A percentile compares a stretch with the other conserved stretches of the same genome.
Evolutionary conservation across 2,113 vertebrate species (phyloP).

Genomic region (Poeciliopsis retropinna): DNA sequence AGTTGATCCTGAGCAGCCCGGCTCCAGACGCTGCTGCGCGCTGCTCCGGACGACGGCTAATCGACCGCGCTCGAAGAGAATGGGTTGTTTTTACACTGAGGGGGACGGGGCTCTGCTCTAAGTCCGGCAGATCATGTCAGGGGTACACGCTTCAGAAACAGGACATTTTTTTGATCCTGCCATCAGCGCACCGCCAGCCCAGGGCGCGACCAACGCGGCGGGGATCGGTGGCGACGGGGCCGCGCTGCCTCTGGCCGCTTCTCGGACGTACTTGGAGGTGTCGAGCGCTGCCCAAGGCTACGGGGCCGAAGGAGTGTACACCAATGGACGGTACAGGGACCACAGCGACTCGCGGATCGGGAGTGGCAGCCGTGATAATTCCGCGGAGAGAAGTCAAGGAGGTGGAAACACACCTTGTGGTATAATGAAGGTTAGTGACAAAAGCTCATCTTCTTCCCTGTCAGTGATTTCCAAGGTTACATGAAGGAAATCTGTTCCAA

Average conservation of each 20-base stretch:
- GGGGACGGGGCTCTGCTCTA: slow-evolving; percentile 59
- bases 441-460: slow-evolving; percentile 21
- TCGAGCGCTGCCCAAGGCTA: slow-evolving; percentile 71
- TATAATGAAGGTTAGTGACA: slow-evolving; percentile 88
- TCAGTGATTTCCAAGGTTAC: slow-evolving; percentile 64
- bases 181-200: slow-evolving; percentile 44
- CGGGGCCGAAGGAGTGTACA: slow-evolving; percentile 75
- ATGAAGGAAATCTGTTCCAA: slow-evolving; percentile 6
- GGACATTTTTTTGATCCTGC: slow-evolving; percentile 71
- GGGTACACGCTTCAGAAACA: slow-evolving; percentile 74
- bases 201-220: slow-evolving; percentile 56
- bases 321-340: slow-evolving; percentile 77
- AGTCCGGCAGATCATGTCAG: slow-evolving; percentile 76
- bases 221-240: slow-evolving; percentile 55
- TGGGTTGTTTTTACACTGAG: slow-evolving; percentile 45
- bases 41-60: slow-evolving; percentile 38
- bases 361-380: slow-evolving; percentile 83
- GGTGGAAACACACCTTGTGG: slow-evolving; percentile 82
- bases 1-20: slow-evolving; percentile 20
- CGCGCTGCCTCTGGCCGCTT: slow-evolving; percentile 38
- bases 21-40: slow-evolving; percentile 33
- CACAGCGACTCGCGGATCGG: slow-evolving; percentile 71
- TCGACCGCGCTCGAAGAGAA: slow-evolving; percentile 44
- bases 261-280: slow-evolving; percentile 73
- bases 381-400: slow-evolving; percentile 80